Evolutionary conservation across 2,888 invertebrate species (phyloP), one percentile per base, ranked within the genome.

Genomic region (Drosophila paracracens): DNA sequence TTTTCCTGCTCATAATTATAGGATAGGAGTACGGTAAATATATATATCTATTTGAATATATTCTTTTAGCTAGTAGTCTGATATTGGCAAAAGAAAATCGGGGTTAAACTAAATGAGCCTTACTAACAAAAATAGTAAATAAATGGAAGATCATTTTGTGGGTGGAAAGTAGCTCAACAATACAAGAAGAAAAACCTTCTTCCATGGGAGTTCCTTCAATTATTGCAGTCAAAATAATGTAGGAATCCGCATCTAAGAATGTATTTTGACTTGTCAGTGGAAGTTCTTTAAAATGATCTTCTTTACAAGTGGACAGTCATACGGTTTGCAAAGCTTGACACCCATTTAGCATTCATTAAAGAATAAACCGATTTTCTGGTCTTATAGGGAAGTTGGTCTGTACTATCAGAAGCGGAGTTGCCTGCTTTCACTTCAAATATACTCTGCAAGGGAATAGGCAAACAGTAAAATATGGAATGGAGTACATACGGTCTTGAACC

Each of bases 401-500:
- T 46, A 21, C 13, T 21, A 25, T 46, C 7, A 21, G 16, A 46
- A 46, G 25, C 7, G 7, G 16, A 46, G 21, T 8, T 21, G 4
- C 4, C 21, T 7, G 13, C 8, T 46, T 46, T 4, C 7, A 21
- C 2, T 46, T 46, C 4, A 4, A 21, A 7, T 16, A 21, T 7
- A 21, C 4, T 4, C 4, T 46, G 46, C 25, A 25, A 46, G 21
- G 13, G 21, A 21, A 16, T 7, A 21, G 13, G 21, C 13, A 21
- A 46, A 4, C 1, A 25, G 31, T 18, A 40, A 36, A n/a, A 10
- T 7, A 25, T 31, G 4, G 25, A 10, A 4, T 46, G 4, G 46
- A 48, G 29, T 25, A 76, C 95, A 94, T 94, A 98, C 97, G 72
- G 96, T 95, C 73, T 96, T 96, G 94, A 98, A 98, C 97, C 98